Evolutionary conservation across 2,113 vertebrate genomes (phyloP), one percentile per base, ranked within the genome.

Genomic region (Aplodontia rufa): DNA sequence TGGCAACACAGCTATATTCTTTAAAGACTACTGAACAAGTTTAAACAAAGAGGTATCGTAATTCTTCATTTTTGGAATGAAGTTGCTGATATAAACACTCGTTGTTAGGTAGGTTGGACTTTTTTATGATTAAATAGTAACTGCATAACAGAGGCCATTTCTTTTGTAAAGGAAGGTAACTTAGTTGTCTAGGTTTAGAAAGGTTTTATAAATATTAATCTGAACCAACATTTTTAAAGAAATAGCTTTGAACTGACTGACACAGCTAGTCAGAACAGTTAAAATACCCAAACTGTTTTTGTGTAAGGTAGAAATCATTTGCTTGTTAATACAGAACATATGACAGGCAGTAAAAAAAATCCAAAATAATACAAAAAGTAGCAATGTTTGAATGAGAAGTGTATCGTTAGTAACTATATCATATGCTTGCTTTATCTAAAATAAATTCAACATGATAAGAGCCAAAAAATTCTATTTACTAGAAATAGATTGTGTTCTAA

Each of bases 361-460:
- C 14, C 20, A 3, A 86, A 45, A 91, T 37, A 45, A 91, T 45
- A 45, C 94, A 90, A 93, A 96, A 90, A n/a, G n/a, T 6, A 66
- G 76, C 30, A 75, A 83, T 6, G 51, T 93, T 91, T 93, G 55
- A 90, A 66, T 91, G 40, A 82, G 26, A 86, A 90, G 47, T 66
- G 19, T 53, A 53, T 69, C 6, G 17, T 58, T 93, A 80, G 92
- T 90, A 93, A 79, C 47, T 78, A 49, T 68, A 69, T 74, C 55
- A 69, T 84, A 20, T 75, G 35, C 8, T 95, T 93, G 26, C 2
- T 40, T 92, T 90, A 74, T 75, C 96, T 91, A 82, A 90, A 93
- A 91, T 45, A 94, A 68, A 69, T 69, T 71, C 71, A 87, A 66
- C 8, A 74, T 80, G 40, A 24, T 93, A 66, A 87, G 8, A 62